Percentiles rank a stretch among this genome's conserved stretches.
Evolutionary conservation across 2,888 invertebrate genomes (phyloP).

Genomic region (Cyclophora punctaria): DNA sequence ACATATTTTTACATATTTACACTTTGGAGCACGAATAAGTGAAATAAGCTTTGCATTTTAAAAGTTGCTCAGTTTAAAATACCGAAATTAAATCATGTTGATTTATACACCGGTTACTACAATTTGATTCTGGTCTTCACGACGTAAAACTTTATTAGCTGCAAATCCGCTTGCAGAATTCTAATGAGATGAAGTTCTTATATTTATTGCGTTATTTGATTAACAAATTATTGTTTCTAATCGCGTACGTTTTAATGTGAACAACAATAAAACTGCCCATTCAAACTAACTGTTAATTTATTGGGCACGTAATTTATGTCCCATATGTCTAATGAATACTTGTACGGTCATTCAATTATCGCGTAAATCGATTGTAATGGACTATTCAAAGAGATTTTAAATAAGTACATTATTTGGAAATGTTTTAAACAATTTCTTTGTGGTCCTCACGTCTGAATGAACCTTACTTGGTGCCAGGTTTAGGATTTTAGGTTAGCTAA

Average conservation of each 20-base stretch:
- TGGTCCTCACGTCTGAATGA: too few relatives aligned
- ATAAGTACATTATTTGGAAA: too few relatives aligned
- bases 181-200: slow-evolving; percentile 16
- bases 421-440: too few relatives aligned
- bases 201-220: slow-evolving; percentile 24
- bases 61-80: slow-evolving; percentile 10
- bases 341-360: not conserved
- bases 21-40: too few relatives aligned
- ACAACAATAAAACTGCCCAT: slow-evolving; percentile 17
- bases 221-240: slow-evolving; percentile 21
- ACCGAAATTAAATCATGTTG: slow-evolving; percentile 13
- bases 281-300: slow-evolving; percentile 19
- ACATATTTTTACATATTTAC: too few relatives aligned
- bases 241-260: slow-evolving; percentile 22
- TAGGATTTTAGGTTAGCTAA: too few relatives aligned
- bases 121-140: slow-evolving; percentile 25
- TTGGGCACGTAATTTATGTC: slow-evolving; percentile 9
- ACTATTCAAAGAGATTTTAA: too few relatives aligned
- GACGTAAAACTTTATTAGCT: slow-evolving; percentile 23
- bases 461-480: too few relatives aligned
- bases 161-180: slow-evolving; percentile 21
- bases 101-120: slow-evolving; percentile 24
- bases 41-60: not conserved
- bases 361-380: too few relatives aligned
- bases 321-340: not conserved